phyloP scores from a whole-genome alignment of 2,113 vertebrate genomes.

The Excalfactoria chinensis region DNA sequence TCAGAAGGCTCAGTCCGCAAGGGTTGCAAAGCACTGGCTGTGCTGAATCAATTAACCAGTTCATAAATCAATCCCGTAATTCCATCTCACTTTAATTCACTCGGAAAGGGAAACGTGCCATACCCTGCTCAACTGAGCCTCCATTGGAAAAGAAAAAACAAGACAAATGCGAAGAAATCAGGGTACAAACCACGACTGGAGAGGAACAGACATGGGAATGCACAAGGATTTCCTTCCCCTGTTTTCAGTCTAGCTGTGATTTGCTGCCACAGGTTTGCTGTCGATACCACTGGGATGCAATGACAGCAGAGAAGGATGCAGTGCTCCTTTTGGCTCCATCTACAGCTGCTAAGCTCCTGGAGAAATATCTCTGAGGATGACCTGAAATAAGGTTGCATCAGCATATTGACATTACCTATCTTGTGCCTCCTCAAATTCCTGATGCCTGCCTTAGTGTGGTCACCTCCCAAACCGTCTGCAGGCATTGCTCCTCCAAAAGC shows the following conservation, averaged over 20 bases:
- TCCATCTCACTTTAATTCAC: background rate
- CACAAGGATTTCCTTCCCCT: background rate
- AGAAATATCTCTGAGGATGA: background rate
- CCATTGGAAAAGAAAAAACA: background rate
- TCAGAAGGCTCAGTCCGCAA: background rate
- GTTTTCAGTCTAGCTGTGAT: background rate
- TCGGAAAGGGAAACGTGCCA: background rate
- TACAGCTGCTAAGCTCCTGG: background rate
- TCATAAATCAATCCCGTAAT: background rate
- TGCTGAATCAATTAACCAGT: background rate
- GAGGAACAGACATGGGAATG: background rate
- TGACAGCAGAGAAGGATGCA: background rate
- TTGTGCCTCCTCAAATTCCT: background rate
- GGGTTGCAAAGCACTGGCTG: background rate
- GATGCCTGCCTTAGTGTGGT: fast-evolving
- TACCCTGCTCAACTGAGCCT: background rate
- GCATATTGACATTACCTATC: fast-evolving
- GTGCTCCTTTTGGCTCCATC: background rate
- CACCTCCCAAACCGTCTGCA: background rate
- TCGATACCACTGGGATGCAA: fast-evolving
- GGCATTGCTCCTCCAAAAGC: fast-evolving
- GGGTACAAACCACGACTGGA: fast-evolving
- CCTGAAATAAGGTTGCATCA: background rate
- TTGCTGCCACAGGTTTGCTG: background rate
- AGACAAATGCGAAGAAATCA: background rate